phyloP scores from a whole-genome alignment of 2,113 vertebrate genomes.

The Phalacrocorax aristotelis region DNA sequence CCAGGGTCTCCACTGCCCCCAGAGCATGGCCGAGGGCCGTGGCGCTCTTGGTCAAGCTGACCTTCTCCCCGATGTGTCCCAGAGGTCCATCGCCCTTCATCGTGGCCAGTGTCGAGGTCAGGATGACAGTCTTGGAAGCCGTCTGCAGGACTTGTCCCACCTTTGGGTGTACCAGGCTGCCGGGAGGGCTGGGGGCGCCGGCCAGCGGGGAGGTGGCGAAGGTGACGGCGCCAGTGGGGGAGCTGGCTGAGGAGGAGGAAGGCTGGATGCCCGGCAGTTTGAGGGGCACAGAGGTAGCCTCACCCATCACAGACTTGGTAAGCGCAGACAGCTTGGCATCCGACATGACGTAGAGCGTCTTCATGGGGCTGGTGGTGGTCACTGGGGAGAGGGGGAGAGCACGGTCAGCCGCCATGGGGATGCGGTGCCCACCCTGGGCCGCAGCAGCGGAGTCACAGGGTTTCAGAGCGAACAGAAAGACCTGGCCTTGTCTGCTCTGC shows the following conservation, averaged over 20 bases:
- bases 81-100: neutral
- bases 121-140: constrained; percentile 25
- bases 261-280: neutral
- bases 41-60: neutral
- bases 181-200: neutral
- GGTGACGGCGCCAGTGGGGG: neutral
- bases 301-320: constrained; percentile 49
- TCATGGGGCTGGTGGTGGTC: constrained; percentile 67
- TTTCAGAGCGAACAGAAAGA: neutral
- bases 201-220: neutral
- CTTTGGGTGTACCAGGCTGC: constrained; percentile 8
- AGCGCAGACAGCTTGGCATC: constrained; percentile 52
- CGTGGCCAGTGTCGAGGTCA: neutral
- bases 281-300: constrained; percentile 18
- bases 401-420: neutral
- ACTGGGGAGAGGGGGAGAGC: constrained; percentile 47
- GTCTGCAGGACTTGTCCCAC: constrained; percentile 41
- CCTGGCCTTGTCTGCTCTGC: neutral
- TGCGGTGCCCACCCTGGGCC: fast-evolving
- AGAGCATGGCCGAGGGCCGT: neutral
- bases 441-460: no score
- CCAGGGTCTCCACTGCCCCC: constrained; percentile 23
- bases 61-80: neutral
- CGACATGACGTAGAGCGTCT: constrained; percentile 15
- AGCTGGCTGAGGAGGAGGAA: neutral